These are phyloP conservation scores for Mus pahari DNA, from an alignment of 2,113 vertebrate genomes.

Conservation along the genomic window DNA sequence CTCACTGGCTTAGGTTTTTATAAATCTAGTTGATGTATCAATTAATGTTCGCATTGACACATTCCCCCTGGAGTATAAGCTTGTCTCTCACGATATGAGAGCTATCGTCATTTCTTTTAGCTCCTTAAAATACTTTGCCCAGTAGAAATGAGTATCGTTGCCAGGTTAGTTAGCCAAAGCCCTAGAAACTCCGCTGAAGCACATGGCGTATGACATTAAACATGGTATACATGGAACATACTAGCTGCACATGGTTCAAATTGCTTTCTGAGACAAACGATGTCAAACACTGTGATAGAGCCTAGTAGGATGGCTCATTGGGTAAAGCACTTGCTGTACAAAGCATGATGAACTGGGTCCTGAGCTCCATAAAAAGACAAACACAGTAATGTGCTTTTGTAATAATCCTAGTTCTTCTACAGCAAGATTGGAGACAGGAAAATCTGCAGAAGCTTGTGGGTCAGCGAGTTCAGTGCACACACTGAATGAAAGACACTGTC, in stretches of 20 bases:
- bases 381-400: background rate
- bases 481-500: background rate
- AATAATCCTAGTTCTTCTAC: background rate
- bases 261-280: background rate
- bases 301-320: background rate
- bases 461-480: background rate
- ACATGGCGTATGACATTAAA: constrained; percentile 38
- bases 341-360: background rate
- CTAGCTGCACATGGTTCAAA: constrained; percentile 32
- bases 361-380: background rate
- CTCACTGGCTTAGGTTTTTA: constrained; percentile 44
- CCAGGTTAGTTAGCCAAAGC: constrained; percentile 28
- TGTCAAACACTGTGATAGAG: background rate
- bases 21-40: constrained; percentile 46
- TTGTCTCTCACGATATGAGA: background rate
- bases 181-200: constrained; percentile 41
- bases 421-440: background rate
- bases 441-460: background rate
- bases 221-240: background rate
- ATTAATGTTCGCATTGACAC: constrained; percentile 29
- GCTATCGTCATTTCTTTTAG: background rate
- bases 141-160: background rate
- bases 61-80: background rate
- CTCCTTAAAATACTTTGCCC: background rate
- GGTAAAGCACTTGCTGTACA: background rate